Base-by-base conservation (phyloP, 2,888 invertebrate genomes). In the Dorcus parallelipipedus region DNA sequence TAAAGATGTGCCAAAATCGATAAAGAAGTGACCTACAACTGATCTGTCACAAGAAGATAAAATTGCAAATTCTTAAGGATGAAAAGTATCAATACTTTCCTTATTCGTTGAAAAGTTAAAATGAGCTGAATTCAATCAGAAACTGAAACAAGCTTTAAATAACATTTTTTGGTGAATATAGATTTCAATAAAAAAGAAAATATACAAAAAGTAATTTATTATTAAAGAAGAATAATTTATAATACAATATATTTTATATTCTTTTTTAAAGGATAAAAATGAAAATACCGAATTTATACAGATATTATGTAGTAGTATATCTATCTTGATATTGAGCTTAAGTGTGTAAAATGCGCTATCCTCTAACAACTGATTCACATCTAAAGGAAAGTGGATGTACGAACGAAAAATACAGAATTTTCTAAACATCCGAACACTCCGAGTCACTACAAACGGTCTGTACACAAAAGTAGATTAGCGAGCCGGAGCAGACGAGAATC, bases 141-240 rank as follows among this genome's bases (percentile, higher is more conserved):
- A 33, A 33, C 1, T 7, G 5, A 33, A 7, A 33, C 1, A 33
- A 33, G 5, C 26, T 33, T 33, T 33, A 33, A 33, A 1, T 33
- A 6, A 33, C 26, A 7, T 6, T 33, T 4, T 33, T 33, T 20
- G 20, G 4, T 33, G 7, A 33, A 33, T 33, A 6, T 6, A 33
- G 26, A 3, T 33, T 33, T 33, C 3, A 33, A 33, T 4, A 33
- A 33, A 10, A 45, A 45, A 45, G 3, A 20, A 17, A 17, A 45
- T 45, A 20, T 45, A 45, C 23, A 45, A 58, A 58, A 58, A 58
- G 58, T 58, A 58, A 54, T 58, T 54, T 49, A 49, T 54, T 54
- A 54, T 58, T 58, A 58, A 54, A 52, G 53, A 54, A 58, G 54
- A 58, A 58, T 58, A 58, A 58, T 58, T 58, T 58, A 33, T 33